Conservation (phyloP, 2,888 invertebrate genomes). For the Campaea margaritaria region DNA sequence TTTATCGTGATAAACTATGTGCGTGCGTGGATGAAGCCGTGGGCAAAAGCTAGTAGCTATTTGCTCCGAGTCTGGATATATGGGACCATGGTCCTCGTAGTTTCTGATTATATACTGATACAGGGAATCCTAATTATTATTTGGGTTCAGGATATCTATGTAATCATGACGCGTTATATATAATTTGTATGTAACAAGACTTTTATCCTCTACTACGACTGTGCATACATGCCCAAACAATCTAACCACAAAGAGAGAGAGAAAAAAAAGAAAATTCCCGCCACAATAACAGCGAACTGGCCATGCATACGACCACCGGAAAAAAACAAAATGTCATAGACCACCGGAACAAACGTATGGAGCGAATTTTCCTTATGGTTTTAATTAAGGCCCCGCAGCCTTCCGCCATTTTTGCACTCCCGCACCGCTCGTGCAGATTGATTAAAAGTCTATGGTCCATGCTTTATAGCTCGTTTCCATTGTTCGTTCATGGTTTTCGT, state of each 20-base stretch:
- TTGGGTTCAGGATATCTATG: too few species aligned
- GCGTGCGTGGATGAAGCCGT: too few species aligned
- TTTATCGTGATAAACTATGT: too few species aligned
- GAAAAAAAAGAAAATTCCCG: constrained; percentile 18
- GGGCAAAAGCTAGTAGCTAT: too few species aligned
- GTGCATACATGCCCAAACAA: not conserved
- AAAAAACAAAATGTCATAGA: constrained; percentile 65
- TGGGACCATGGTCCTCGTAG: too few species aligned
- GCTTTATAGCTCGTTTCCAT: constrained; percentile 72
- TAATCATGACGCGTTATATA: too few species aligned
- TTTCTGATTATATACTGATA: too few species aligned
- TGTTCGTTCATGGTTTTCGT: constrained; percentile 36
- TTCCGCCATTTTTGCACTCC: constrained; percentile 82
- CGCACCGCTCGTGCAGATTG: constrained; percentile 83
- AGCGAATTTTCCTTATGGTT: constrained; percentile 85
- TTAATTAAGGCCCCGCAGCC: constrained; percentile 80
- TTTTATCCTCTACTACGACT: too few species aligned
- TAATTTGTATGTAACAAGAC: too few species aligned
- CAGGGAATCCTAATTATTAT: too few species aligned
- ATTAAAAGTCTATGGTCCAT: constrained; percentile 85
- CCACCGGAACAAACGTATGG: constrained; percentile 53
- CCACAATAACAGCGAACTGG: constrained; percentile 7
- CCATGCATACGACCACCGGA: constrained; percentile 37
- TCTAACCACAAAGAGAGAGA: constrained; percentile 12
- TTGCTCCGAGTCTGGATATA: too few species aligned